phyloP scores from a whole-genome alignment of 2,888 invertebrate species.

The Zelleria hepariella region DNA sequence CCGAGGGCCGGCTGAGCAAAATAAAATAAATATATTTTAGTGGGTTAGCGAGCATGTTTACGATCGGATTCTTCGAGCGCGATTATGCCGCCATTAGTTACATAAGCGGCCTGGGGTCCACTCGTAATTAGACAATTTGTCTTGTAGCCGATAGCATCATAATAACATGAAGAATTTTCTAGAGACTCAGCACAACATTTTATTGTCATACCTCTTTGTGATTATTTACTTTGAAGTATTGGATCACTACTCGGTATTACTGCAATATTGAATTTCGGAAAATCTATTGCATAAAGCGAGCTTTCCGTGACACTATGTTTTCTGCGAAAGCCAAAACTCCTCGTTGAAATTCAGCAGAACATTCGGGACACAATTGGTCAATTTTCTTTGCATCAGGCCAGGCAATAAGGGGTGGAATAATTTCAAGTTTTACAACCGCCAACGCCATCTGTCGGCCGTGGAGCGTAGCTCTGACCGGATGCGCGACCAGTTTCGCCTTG shows the following conservation, averaged over 20 bases:
- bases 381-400: background rate
- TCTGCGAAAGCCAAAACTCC: background rate
- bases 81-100: constrained; percentile 64
- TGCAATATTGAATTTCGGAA: no score
- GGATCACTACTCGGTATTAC: no score
- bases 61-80: constrained; percentile 54
- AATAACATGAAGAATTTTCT: constrained; percentile 14
- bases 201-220: no score
- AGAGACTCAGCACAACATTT: no score
- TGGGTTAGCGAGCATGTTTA: constrained; percentile 69
- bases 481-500: constrained; percentile 64
- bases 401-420: background rate
- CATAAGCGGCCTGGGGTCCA: constrained; percentile 41
- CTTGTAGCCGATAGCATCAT: constrained; percentile 34
- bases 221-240: no score
- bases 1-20: constrained; percentile 50
- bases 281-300: no score
- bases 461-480: constrained; percentile 46
- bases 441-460: constrained; percentile 57
- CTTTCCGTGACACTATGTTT: no score
- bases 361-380: background rate
- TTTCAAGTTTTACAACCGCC: constrained; percentile 9
- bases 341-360: background rate
- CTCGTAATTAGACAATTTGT: constrained; percentile 54
- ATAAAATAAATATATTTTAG: constrained; percentile 72